These are phyloP conservation scores for Augiades crinisus DNA, from an alignment of 2,888 invertebrate species.

Conservation along the genomic window DNA sequence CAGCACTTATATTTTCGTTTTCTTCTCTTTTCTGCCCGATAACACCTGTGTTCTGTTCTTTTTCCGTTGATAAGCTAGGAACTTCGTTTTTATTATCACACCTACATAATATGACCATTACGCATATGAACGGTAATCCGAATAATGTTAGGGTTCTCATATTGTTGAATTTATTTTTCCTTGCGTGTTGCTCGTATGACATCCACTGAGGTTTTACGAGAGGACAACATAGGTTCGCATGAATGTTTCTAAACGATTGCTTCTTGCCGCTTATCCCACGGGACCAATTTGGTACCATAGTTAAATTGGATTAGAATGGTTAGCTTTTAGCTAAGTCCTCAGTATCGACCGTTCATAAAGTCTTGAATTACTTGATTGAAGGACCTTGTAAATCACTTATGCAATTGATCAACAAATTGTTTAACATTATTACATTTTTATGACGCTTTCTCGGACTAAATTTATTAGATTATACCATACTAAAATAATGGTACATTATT, in stretches of 20 bases:
- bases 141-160: conserved; percentile 53
- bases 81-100: conserved; percentile 33
- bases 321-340: conserved; percentile 59
- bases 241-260: conserved; percentile 46
- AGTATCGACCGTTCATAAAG: conserved; percentile 55
- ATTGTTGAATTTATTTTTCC: conserved; percentile 34
- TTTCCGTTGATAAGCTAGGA: neutral
- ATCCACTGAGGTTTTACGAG: conserved; percentile 49
- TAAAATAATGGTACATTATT: too few relatives aligned
- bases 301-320: conserved; percentile 74
- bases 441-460: neutral
- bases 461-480: neutral
- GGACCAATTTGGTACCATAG: conserved; percentile 57
- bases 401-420: conserved; percentile 30
- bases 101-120: conserved; percentile 45
- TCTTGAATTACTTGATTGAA: conserved; percentile 58
- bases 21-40: conserved; percentile 22
- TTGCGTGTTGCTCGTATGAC: conserved; percentile 56
- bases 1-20: conserved; percentile 10
- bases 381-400: conserved; percentile 42
- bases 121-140: conserved; percentile 40
- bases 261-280: conserved; percentile 49
- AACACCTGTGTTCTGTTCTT: neutral
- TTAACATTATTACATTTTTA: neutral
- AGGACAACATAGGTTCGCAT: conserved; percentile 43